Evolutionary conservation across 2,888 invertebrate genomes (phyloP), one percentile per base, ranked within the genome.

Genomic region (Dryocosmus kuriphilus): DNA sequence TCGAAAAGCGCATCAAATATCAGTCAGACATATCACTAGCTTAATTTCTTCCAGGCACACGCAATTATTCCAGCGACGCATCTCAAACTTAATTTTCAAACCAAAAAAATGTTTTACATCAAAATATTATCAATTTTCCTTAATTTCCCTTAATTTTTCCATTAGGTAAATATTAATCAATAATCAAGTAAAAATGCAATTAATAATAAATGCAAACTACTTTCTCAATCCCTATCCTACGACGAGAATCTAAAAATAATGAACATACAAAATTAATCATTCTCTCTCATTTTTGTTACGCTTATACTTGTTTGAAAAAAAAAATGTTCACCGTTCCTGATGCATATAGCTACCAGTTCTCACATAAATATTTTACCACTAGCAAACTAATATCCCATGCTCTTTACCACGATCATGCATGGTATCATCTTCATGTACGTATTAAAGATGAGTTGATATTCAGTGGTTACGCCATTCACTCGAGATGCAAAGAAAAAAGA

Each of bases 1-100:
- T 79, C 63, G 65, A 63, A 77, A 71, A 62, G 74, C 65, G 77
- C 76, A 77, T 63, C 67, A 46, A 80, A 79, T 82, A 73, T 78
- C 77, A 74, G 5, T 8, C 38, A n/a, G 60, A 60, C 57, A 60
- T 38, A 60, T 60, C 22, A 19, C 14, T 4, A 30, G 30, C 11
- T 71, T 51, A 71, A 51, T 30, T 71, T 19, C n/a, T 71, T 51
- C 11, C 27, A 24, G n/a, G 30, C 14, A 71, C 71, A 51, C 46
- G 30, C 19, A 46, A 46, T 67, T 67, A 67, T 41, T 51, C 51
- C 51, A 71, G 51, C 30, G 51, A 71, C 51, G 51, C 11, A n/a
- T 22, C 19, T 14, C 11, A 51, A 51, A 30, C 6, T n/a, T 71
- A 4, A 51, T 71, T 71, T 30, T 51, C 51, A 41, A 67, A 19